Base-by-base conservation (phyloP, 92 coral and sea anemone species). In the Phenganax stokvisi region DNA sequence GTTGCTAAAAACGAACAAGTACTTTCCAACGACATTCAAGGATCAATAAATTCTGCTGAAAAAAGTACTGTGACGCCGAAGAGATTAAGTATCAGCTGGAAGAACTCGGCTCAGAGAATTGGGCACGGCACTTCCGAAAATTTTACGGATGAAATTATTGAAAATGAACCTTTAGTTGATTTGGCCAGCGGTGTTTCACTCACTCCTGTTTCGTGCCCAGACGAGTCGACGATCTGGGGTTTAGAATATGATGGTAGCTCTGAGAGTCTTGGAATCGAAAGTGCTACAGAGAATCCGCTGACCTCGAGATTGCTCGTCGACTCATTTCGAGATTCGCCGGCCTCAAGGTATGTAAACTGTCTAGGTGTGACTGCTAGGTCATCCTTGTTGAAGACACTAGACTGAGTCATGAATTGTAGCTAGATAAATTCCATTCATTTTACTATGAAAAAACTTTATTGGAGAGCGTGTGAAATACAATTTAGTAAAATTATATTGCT, bases 181-280 rank as follows among this genome's bases (percentile, higher is more conserved):
- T 76, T 91, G 86, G 89, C 84, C 77, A 89, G 93, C 71, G 97
- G 92, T 47, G 91, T 89, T 58, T 80, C 86, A 25, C 91, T 91
- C 15, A 85, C 86, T 64, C 97, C 91, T 9, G 77, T 91, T 10
- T n/a, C 65, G 12, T 79, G 83, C n/a, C 74, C 72, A 17, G 83
- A 79, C 55, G 73, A 65, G 69, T 60, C 58, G 54, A 62, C n/a
- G 25, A 10, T 52, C 44, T 79, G 83, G 83, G 62, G 74, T 27
- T 27, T 79, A 54, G 88, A 82, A 15, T 61, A 73, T 12, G 86
- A 84, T 51, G 87, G 85, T 56, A 53, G 80, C 64, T 37, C 47
- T 37, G 89, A 90, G 17, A 88, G 94, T 62, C 83, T 88, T 55
- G 85, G 84, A 75, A 90, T 86, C 77, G 85, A 87, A 55, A 57